phyloP scores from a whole-genome alignment of 1,140 invertebrate genomes.

The silkworm (Bombyx mori) region ASM3026992v2 NC_085116.1:4257501-4258000 shows the following conservation, averaged over 20 bases:
- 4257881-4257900: conserved; percentile 4
- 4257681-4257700: background rate
- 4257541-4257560: background rate
- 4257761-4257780: background rate
- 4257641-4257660: conserved; percentile 32
- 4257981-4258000: too few species aligned
- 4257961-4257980: too few species aligned
- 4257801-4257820: conserved; percentile 12
- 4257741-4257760: background rate
- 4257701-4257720: background rate
- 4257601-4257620: conserved; percentile 20
- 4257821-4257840: conserved; percentile 15
- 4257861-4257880: conserved; percentile 8
- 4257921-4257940: background rate
- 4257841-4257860: conserved; percentile 17
- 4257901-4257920: conserved; percentile 7
- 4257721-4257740: conserved; percentile 1
- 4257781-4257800: background rate
- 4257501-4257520: too few species aligned
- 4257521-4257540: background rate
- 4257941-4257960: background rate
- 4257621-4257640: conserved; percentile 31
- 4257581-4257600: conserved; percentile 5
- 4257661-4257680: conserved; percentile 4
- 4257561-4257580: conserved; percentile 8